Evolutionary conservation across 2,888 invertebrate species (phyloP).

Genomic region (Diaprepes abbreviatus): DNA sequence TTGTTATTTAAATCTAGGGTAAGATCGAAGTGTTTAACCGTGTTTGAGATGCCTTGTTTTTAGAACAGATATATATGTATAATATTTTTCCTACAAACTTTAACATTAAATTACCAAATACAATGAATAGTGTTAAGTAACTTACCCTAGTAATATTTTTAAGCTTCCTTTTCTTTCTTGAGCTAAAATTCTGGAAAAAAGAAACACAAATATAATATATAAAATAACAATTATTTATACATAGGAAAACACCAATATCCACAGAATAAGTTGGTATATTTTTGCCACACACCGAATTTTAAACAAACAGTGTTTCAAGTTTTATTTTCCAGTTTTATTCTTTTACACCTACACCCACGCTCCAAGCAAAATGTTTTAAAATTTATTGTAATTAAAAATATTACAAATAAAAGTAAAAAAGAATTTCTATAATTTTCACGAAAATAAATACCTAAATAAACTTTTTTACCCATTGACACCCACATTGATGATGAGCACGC

Average conservation of each 20-base stretch:
- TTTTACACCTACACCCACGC: neutral
- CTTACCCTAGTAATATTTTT: neutral
- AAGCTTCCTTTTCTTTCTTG: neutral
- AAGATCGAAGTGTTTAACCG: no score
- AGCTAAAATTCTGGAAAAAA: constrained; percentile 4
- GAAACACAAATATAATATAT: neutral
- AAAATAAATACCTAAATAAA: neutral
- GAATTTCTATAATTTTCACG: neutral
- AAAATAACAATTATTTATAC: neutral
- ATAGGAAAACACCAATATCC: neutral
- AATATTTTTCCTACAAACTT: no score
- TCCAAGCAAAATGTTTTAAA: neutral
- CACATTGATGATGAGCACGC: neutral
- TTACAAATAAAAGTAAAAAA: neutral
- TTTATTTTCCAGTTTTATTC: neutral
- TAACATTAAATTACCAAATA: no score
- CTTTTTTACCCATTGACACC: neutral
- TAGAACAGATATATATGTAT: no score
- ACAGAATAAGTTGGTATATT: neutral
- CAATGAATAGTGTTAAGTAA: neutral
- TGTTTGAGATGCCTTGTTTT: no score
- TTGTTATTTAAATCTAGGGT: no score
- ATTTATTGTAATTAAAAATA: neutral
- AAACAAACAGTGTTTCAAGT: neutral
- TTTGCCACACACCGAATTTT: neutral